Conservation (phyloP, 2,888 invertebrate species). For the Caenorhabditis imperialis region DNA sequence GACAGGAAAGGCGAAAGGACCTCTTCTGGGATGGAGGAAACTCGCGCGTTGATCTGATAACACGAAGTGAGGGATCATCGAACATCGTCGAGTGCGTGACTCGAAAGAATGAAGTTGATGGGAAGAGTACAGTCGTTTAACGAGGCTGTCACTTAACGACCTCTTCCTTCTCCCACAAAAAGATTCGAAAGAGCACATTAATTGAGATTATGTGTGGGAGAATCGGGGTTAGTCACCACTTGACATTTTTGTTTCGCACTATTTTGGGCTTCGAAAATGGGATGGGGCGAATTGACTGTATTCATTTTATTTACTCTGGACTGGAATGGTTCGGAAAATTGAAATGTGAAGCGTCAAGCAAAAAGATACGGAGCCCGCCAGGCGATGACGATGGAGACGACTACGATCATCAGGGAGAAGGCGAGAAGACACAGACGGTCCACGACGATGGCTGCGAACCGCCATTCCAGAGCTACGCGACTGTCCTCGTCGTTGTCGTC, state of each 20-base stretch:
- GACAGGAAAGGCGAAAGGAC: not conserved
- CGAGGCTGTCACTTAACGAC: constrained; percentile 24
- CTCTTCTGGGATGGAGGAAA: constrained; percentile 15
- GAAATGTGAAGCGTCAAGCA: too few species aligned
- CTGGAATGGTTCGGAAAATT: too few species aligned
- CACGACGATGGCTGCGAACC: constrained; percentile 73
- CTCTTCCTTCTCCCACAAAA: not conserved
- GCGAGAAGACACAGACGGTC: constrained; percentile 70
- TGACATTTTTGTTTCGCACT: too few species aligned
- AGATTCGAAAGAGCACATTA: constrained; percentile 20
- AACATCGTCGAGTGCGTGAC: constrained; percentile 25
- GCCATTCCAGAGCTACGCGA: constrained; percentile 68
- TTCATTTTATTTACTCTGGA: too few species aligned
- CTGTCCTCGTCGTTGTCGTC: constrained; percentile 72
- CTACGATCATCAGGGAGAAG: constrained; percentile 66
- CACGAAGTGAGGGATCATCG: constrained; percentile 17
- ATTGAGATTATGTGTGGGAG: constrained; percentile 42
- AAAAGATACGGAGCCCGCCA: constrained; percentile 72
- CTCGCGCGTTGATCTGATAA: constrained; percentile 41
- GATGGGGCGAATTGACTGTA: too few species aligned
- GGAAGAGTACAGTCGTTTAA: not conserved
- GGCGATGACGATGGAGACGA: constrained; percentile 61
- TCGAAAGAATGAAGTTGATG: not conserved
- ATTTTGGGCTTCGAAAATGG: too few species aligned
- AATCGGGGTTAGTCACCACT: constrained; percentile 30